Conservation (phyloP, 2,888 invertebrate species). For the Platypus cylindrus region DNA sequence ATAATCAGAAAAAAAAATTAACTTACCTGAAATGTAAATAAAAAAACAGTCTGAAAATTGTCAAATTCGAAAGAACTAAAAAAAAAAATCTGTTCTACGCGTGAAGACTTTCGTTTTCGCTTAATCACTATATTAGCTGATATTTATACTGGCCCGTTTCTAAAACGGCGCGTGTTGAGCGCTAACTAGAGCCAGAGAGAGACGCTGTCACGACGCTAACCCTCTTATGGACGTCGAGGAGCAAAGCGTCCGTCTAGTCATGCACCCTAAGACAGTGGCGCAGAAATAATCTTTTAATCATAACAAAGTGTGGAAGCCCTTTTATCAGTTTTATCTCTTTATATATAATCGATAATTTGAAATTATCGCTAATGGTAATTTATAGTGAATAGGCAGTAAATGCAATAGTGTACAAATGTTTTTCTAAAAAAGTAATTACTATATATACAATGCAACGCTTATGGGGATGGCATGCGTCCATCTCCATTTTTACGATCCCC, state of each 20-base stretch:
- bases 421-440: too few relatives aligned
- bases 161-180: slow-evolving; percentile 12
- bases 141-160: too few relatives aligned
- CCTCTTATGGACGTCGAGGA: slow-evolving; percentile 15
- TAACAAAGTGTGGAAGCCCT: background rate
- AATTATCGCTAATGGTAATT: too few relatives aligned
- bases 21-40: too few relatives aligned
- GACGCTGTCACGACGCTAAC: slow-evolving; percentile 14
- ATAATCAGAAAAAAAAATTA: too few relatives aligned
- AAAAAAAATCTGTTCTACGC: too few relatives aligned
- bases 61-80: too few relatives aligned
- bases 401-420: background rate
- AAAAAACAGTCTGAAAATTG: too few relatives aligned
- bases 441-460: too few relatives aligned
- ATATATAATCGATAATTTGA: background rate
- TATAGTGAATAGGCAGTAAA: background rate
- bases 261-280: slow-evolving; percentile 14
- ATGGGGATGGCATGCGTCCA: background rate
- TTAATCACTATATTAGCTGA: too few relatives aligned
- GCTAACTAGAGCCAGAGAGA: slow-evolving; percentile 14
- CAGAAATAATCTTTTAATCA: background rate
- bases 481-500: slow-evolving; percentile 6
- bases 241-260: slow-evolving; percentile 15
- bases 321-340: background rate
- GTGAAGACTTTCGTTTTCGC: too few relatives aligned